Percentiles rank a stretch among this genome's conserved stretches.
These are phyloP conservation scores for Hippocampus guttulatus DNA, from an alignment of 2,113 vertebrate species.

Conservation along the genomic window DNA sequence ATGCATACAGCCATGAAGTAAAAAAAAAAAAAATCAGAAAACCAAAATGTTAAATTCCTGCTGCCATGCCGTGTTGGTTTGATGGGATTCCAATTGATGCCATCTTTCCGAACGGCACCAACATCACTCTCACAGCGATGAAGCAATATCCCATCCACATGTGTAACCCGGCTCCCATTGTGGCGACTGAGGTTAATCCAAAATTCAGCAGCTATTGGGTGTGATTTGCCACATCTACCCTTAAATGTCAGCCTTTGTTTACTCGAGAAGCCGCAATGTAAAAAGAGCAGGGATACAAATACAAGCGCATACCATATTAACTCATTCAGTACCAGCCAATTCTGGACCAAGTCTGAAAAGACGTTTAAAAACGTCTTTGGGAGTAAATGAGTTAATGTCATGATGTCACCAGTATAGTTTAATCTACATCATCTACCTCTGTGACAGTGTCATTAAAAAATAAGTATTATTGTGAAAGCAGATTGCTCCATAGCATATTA, in stretches of 20 bases:
- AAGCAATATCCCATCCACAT: neutral
- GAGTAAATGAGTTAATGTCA: neutral
- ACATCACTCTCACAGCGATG: neutral
- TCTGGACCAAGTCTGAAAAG: too few relatives aligned
- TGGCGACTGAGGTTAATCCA: neutral
- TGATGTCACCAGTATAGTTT: slow-evolving; percentile 9
- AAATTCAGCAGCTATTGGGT: neutral
- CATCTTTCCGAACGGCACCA: neutral
- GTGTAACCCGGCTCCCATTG: neutral
- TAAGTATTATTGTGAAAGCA: neutral
- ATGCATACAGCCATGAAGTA: neutral
- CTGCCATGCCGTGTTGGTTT: neutral
- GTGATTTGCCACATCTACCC: neutral
- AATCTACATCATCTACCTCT: neutral
- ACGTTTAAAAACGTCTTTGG: too few relatives aligned
- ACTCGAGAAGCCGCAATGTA: neutral
- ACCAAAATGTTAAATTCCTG: neutral
- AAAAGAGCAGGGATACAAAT: neutral
- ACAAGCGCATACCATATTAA: neutral
- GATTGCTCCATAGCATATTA: neutral
- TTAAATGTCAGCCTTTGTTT: neutral
- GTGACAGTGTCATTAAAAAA: neutral
- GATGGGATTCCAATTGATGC: neutral
- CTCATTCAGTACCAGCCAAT: too few relatives aligned
- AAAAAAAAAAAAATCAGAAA: neutral